Conservation (phyloP, 1,140 invertebrate species). For the Vanessa atalanta region DNA sequence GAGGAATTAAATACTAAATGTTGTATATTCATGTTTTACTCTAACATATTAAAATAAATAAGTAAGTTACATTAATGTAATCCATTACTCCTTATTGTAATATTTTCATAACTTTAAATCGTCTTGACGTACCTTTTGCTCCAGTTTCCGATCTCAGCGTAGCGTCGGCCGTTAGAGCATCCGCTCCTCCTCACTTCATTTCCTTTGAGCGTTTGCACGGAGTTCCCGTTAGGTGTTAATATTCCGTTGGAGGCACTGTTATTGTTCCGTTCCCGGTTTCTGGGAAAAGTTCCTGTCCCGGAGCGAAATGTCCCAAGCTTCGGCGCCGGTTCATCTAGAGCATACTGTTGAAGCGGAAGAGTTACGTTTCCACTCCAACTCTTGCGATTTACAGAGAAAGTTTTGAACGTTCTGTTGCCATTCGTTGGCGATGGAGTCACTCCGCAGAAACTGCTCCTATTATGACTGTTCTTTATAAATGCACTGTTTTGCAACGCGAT, state of each 20-base stretch:
- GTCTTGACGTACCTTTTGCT: conserved; percentile 72
- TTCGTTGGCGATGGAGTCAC: conserved; percentile 71
- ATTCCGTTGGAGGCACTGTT: conserved; percentile 70
- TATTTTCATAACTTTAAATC: conserved; percentile 22
- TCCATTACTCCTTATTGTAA: too few species aligned
- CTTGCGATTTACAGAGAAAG: conserved; percentile 78
- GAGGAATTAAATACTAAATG: too few species aligned
- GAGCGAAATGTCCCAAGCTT: conserved; percentile 77
- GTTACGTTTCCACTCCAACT: conserved; percentile 80
- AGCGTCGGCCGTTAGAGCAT: conserved; percentile 76
- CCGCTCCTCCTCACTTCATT: conserved; percentile 79
- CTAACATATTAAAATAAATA: too few species aligned
- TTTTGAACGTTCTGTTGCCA: conserved; percentile 74
- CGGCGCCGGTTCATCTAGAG: conserved; percentile 63
- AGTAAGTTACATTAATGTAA: too few species aligned
- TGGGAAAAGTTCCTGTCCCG: conserved; percentile 75
- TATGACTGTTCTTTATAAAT: conserved; percentile 79
- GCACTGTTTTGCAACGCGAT: conserved; percentile 74
- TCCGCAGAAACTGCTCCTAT: conserved; percentile 78
- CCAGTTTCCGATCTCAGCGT: conserved; percentile 81
- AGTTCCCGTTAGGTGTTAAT: conserved; percentile 80
- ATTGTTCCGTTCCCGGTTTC: conserved; percentile 76
- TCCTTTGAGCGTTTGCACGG: conserved; percentile 73
- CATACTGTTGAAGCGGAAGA: conserved; percentile 75
- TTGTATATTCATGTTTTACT: too few species aligned